phyloP scores from a whole-genome alignment of 2,888 invertebrate species.

The Oxyscelio sp. region DNA sequence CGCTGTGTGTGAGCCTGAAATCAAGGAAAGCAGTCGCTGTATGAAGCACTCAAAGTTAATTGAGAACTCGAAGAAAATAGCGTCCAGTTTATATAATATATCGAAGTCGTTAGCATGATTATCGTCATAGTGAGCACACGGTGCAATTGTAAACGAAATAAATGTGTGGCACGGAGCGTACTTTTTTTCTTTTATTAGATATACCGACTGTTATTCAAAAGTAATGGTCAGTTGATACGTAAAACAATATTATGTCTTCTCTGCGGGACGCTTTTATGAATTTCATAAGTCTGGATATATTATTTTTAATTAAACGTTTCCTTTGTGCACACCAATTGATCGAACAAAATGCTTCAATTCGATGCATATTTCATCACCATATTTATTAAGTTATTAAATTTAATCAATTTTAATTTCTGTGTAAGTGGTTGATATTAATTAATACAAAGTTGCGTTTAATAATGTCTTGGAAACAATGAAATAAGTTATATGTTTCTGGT shows the following conservation, averaged over 20 bases:
- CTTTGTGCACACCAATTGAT: slow-evolving; percentile 11
- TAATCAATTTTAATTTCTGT: slow-evolving; percentile 6
- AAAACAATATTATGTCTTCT: slow-evolving; percentile 9
- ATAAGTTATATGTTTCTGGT: no score
- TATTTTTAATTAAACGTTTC: slow-evolving; percentile 8
- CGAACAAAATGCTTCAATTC: neutral
- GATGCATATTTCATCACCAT: neutral
- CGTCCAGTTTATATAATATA: slow-evolving; percentile 57
- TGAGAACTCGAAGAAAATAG: slow-evolving; percentile 55
- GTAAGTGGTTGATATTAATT: neutral
- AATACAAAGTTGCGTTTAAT: no score
- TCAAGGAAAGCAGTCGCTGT: slow-evolving; percentile 51
- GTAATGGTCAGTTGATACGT: slow-evolving; percentile 27
- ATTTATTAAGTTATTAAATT: slow-evolving; percentile 4
- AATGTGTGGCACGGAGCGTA: slow-evolving; percentile 10
- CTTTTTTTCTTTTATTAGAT: slow-evolving; percentile 23
- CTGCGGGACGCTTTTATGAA: neutral
- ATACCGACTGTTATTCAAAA: slow-evolving; percentile 23
- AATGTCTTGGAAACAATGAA: no score
- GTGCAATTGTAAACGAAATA: slow-evolving; percentile 44
- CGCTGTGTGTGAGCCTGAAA: no score
- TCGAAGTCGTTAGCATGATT: slow-evolving; percentile 54
- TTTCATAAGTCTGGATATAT: neutral
- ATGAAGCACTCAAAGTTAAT: slow-evolving; percentile 63
- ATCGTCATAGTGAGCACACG: slow-evolving; percentile 31